Percentiles rank a stretch among this genome's conserved stretches.
Evolutionary conservation across 2,888 invertebrate species (phyloP).

Genomic region (Andrena camellia): DNA sequence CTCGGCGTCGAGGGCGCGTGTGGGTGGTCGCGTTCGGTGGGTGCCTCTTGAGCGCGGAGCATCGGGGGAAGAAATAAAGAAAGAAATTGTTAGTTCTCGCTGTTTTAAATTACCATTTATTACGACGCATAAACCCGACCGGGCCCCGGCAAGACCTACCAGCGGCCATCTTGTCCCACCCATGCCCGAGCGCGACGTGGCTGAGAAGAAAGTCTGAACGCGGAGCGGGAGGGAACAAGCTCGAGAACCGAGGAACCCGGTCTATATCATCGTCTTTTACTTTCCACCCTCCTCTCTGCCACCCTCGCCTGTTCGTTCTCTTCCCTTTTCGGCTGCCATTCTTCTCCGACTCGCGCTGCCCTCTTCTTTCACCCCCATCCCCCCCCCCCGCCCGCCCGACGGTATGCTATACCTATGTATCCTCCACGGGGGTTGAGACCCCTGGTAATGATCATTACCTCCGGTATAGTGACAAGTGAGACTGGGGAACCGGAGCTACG

Average conservation of each 20-base stretch:
- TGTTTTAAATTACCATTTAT: slow-evolving; percentile 86
- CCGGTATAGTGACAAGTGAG: slow-evolving; percentile 84
- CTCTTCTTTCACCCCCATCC: slow-evolving; percentile 58
- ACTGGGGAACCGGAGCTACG: slow-evolving; percentile 70
- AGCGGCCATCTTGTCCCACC: slow-evolving; percentile 84
- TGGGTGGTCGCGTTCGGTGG: slow-evolving; percentile 44
- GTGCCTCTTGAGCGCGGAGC: slow-evolving; percentile 56
- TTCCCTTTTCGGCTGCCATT: slow-evolving; percentile 16
- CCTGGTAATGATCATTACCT: slow-evolving; percentile 84
- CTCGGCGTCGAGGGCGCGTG: slow-evolving; percentile 11
- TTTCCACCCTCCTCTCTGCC: slow-evolving; percentile 53
- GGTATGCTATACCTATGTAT: slow-evolving; percentile 57
- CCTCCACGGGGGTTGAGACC: slow-evolving; percentile 63
- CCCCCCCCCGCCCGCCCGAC: too few relatives aligned
- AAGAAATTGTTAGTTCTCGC: slow-evolving; percentile 85
- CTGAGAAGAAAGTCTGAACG: slow-evolving; percentile 12
- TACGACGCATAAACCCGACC: slow-evolving; percentile 84
- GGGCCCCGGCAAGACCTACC: slow-evolving; percentile 74
- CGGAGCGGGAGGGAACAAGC: slow-evolving; percentile 34
- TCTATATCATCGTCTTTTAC: slow-evolving; percentile 74
- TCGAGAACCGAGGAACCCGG: slow-evolving; percentile 48
- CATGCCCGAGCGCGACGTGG: slow-evolving; percentile 44
- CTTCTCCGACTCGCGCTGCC: slow-evolving; percentile 9
- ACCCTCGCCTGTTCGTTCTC: slow-evolving; percentile 31
- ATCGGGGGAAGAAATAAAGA: slow-evolving; percentile 82